Evolutionary conservation across 2,888 invertebrate genomes (phyloP), one percentile per base, ranked within the genome.

Genomic region (Theodoxus fluviatilis): DNA sequence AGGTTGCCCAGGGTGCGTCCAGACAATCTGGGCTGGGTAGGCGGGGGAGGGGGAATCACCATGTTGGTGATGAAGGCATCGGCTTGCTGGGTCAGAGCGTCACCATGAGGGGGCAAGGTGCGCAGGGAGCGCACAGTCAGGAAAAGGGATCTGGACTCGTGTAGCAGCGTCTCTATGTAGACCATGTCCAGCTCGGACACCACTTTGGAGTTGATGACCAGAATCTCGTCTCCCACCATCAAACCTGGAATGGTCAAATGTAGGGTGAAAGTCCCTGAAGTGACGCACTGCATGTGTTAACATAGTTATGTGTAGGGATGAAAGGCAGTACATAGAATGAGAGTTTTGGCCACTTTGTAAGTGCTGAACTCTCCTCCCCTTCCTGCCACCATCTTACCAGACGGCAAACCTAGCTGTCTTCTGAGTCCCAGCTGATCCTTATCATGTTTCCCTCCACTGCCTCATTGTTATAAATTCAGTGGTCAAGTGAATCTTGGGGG

Each of bases 111-210:
- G 7, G 84, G 80, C 72, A 94, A 94, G 25, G 93, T 93, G 78
- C 94, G 91, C 57, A 94, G 93, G 59, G 94, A 94, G 80, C 97
- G 92, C 93, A 98, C 95, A 93, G 97, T 97, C 93, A 98, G 94
- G 90, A 95, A 95, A 75, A 98, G 91, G 64, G 94, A 93, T 76
- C 94, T 91, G 86, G 96, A 96, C 88, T 97, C 96, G 89, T 96
- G 96, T 80, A 98, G 91, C 76, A 97, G 94, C 86, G 94, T 95
- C 89, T 98, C 98, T 87, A 98, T 91, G 90, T 96, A 97, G 94
- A 98, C 97, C 97, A 98, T 98, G 91, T 98, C 98, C 89, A 98
- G 91, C 90, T 98, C 97, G 85, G 95, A 95, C 80, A 98, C 96
- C 88, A 97, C 95, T 82, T 96, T 96, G 78, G 96, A 95, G 90